Evolutionary conservation across 2,888 invertebrate genomes (phyloP), one percentile per base, ranked within the genome.

Genomic region (Drosophila pegasa): DNA sequence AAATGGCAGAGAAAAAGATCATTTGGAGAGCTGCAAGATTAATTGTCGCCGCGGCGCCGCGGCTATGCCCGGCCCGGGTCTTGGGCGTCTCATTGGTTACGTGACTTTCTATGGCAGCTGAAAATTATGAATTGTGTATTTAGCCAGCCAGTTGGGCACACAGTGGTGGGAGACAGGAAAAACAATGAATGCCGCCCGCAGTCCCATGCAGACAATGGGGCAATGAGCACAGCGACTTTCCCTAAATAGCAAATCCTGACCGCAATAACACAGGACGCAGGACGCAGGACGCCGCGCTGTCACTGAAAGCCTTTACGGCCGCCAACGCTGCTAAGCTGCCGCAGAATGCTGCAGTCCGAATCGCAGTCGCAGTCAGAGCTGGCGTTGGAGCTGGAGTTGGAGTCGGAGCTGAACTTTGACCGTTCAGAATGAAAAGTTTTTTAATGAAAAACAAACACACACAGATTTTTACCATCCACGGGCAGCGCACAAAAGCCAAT

Each of bases 401-500:
- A 62, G 58, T 40, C 33, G 18, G 40, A 69, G 58, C 71, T 69
- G 79, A 89, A 89, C 88, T 87, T 79, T 88, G 79, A 75, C 83
- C 82, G 72, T 78, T 89, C 74, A 79, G 84, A 87, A 76, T 73
- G 80, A 81, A 88, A 87, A 87, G 68, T 82, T 90, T 90, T 83
- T 88, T 89, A 90, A 90, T 90, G 90, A 90, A 90, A 90, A 90
- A 87, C 84, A 90, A 90, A 90, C 88, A 90, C 76, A 89, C 76
- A 89, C 87, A 48, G 48, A 48, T 48, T 48, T 87, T 74, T 66
- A 75, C 59, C 66, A 16, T 63, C 67, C 60, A 45, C 68, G 6
- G 8, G 20, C 33, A 72, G 60, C 54, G 70, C 77, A 83, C 83
- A 82, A 83, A 82, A 79, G 83, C 75, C 85, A 85, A 83, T 78